Evolutionary conservation across 2,113 vertebrate species (phyloP), one percentile per base, ranked within the genome.

Genomic region (Tragulus kanchil): DNA sequence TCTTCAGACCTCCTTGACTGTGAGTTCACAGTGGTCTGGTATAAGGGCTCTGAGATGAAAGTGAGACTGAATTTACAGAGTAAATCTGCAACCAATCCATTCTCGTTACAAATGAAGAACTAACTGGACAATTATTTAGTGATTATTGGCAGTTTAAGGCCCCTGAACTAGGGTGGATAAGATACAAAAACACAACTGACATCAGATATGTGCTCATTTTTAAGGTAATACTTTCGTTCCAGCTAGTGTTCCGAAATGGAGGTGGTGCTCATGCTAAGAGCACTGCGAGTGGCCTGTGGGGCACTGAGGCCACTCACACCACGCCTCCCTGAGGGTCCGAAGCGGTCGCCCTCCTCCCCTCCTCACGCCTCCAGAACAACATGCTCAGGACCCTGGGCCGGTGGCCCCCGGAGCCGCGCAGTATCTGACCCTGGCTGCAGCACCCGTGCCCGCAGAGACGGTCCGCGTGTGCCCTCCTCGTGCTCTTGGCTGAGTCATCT

Each of bases 331-430:
- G 36, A 36, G 36, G 36, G 36, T 36, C 36, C 36, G 36, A 36
- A 36, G 36, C 36, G 36, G 36, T 36, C 36, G 36, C 36, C 36
- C 36, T 36, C 36, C 36, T 36, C 36, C 36, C 36, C 36, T 36
- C 36, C 36, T 36, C 36, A 36, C 36, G 36, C 36, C 36, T 36
- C 36, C 36, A 36, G 36, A 36, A 36, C 36, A 36, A 36, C 36
- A 36, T 28, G 10, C 14, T 2, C 8, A 64, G 28, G 19, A 1
- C 5, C 3, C 31, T 36, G 6, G 1, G 5, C 5, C 19, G 28
- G 26, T 9, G 3, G 3, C 61, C 28, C 1, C 16, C 25, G 5
- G 2, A 5, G 58, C 17, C 36, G 17, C 1, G 8, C 13, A 3
- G n/a, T 17, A 5, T 21, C 69, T 48, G 0, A 8, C 3, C 48